Percentiles rank a stretch among this genome's conserved stretches.
Conservation (phyloP, 2,888 invertebrate genomes). For the Drosophila pegasa region DNA sequence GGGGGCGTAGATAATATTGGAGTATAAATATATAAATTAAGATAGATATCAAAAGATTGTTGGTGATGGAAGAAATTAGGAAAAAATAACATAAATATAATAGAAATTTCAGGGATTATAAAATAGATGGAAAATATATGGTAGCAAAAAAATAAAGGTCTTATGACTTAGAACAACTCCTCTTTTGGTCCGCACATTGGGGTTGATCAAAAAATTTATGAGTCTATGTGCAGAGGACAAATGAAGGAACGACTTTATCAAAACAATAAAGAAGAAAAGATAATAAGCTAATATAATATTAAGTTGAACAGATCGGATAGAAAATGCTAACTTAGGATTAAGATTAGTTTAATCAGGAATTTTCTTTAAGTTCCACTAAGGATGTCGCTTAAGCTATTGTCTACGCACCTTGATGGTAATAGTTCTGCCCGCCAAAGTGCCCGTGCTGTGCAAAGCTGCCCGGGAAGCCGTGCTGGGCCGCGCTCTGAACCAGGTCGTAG, state of each 20-base stretch:
- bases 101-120: too few relatives aligned
- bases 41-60: too few relatives aligned
- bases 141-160: too few relatives aligned
- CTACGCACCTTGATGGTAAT: slow-evolving; percentile 84
- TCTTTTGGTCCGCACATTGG: too few relatives aligned
- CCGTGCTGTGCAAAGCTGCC: slow-evolving; percentile 83
- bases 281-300: background rate
- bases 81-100: too few relatives aligned
- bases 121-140: too few relatives aligned
- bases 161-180: too few relatives aligned
- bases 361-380: background rate
- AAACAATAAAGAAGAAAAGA: background rate
- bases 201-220: too few relatives aligned
- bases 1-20: too few relatives aligned
- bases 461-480: slow-evolving; percentile 84
- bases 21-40: too few relatives aligned
- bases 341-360: background rate
- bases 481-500: slow-evolving; percentile 83
- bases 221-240: too few relatives aligned
- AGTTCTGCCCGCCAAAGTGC: slow-evolving; percentile 84
- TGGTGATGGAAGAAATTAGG: too few relatives aligned
- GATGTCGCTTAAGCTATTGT: background rate
- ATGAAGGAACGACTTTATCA: background rate
- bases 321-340: background rate
- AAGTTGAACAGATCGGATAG: background rate